These are phyloP conservation scores for Plecturocebus donacophilus DNA, from an alignment of 2,113 vertebrate species.

Conservation along the genomic window DNA sequence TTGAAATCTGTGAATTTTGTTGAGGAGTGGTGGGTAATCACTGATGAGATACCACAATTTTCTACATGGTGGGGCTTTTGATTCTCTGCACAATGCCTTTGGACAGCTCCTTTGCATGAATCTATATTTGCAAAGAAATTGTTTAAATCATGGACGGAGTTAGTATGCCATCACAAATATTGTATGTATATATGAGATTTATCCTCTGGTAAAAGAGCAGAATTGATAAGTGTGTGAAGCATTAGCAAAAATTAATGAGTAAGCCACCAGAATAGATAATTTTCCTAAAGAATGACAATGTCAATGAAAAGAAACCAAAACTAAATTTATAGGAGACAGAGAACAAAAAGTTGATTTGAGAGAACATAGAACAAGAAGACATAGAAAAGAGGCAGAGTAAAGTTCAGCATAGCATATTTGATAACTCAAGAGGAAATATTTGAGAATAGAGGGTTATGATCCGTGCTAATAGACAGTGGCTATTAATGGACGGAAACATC, in stretches of 20 bases:
- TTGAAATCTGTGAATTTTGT: background rate
- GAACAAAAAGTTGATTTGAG: background rate
- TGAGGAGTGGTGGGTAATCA: background rate
- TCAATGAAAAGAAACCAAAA: background rate
- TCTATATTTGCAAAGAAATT: background rate
- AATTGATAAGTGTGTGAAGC: background rate
- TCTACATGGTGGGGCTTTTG: accelerated
- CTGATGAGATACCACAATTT: accelerated
- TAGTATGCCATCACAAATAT: background rate
- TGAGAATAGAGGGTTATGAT: background rate
- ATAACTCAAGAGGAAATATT: background rate
- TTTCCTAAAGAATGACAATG: background rate
- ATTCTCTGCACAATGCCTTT: background rate
- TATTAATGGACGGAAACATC: background rate
- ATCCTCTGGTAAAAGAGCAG: background rate
- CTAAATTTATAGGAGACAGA: background rate
- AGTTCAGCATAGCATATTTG: background rate
- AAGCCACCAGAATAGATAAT: background rate
- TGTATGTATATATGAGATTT: background rate
- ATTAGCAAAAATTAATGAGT: background rate
- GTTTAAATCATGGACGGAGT: background rate
- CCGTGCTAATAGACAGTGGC: background rate
- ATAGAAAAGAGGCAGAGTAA: background rate
- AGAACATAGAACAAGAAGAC: background rate
- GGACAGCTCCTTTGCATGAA: background rate